Percentiles rank a stretch among this genome's conserved stretches.
Conservation (phyloP, 2,888 invertebrate species). For the Gymnocheta viridis region DNA sequence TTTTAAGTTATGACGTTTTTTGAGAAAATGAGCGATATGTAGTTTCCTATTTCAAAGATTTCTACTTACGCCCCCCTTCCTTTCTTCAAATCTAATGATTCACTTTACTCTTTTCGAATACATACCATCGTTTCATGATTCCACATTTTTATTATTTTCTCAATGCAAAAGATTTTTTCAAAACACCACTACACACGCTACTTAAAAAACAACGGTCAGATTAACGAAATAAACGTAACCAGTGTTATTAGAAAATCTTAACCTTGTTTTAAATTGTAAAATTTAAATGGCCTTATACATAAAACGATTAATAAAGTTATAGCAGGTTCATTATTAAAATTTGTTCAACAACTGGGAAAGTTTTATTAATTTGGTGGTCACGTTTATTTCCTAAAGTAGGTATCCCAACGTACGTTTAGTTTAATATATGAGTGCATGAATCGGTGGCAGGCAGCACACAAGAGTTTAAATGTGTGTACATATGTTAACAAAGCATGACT, state of each 20-base stretch:
- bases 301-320: no score
- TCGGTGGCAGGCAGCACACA: not conserved
- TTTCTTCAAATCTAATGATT: no score
- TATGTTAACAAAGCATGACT: slow-evolving; percentile 37
- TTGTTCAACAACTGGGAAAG: not conserved
- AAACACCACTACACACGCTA: not conserved
- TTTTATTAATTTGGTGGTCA: not conserved
- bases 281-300: not conserved
- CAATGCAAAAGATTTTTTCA: not conserved
- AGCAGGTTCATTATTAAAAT: no score
- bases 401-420: not conserved
- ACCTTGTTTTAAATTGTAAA: not conserved
- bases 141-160: not conserved
- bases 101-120: not conserved
- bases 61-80: no score
- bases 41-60: no score
- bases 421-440: not conserved
- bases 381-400: not conserved
- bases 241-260: not conserved
- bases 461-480: slow-evolving; percentile 18
- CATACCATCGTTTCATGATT: not conserved
- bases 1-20: no score
- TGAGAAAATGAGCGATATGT: no score
- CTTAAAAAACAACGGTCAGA: not conserved
- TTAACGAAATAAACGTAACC: not conserved